Percentiles rank a stretch among this genome's conserved stretches.
phyloP scores from a whole-genome alignment of 2,113 vertebrate species.

The Cynopterus brachyotis region DNA sequence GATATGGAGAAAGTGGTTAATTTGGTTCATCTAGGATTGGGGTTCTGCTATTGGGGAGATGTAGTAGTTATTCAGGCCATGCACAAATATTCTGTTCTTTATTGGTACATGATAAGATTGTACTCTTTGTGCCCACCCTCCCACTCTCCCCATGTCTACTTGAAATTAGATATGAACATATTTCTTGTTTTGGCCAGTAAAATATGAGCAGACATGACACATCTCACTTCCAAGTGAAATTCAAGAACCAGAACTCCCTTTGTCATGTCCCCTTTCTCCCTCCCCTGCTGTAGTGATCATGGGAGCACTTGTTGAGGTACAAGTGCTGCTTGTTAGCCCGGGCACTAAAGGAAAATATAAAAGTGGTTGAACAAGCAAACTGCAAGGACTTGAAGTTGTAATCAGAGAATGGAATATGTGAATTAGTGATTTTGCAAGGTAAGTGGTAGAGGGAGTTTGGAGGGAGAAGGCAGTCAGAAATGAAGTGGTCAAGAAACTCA shows the following conservation, averaged over 20 bases:
- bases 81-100: neutral
- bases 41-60: neutral
- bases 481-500: neutral
- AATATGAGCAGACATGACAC: neutral
- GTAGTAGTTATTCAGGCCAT: neutral
- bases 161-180: neutral
- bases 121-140: neutral
- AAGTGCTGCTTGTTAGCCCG: neutral
- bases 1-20: neutral
- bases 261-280: neutral
- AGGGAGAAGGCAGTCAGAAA: neutral
- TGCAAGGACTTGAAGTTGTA: neutral
- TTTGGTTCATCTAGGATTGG: neutral
- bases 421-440: constrained; percentile 1
- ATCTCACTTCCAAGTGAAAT: neutral
- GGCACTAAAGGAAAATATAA: neutral
- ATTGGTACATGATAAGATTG: neutral
- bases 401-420: neutral
- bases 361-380: neutral
- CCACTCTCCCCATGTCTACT: neutral
- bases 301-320: neutral
- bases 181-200: neutral
- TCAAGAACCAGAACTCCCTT: neutral
- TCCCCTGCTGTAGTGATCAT: neutral
- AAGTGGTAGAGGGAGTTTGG: neutral